Conservation (phyloP, 2,888 invertebrate species). For the Aphodius sticticus region DNA sequence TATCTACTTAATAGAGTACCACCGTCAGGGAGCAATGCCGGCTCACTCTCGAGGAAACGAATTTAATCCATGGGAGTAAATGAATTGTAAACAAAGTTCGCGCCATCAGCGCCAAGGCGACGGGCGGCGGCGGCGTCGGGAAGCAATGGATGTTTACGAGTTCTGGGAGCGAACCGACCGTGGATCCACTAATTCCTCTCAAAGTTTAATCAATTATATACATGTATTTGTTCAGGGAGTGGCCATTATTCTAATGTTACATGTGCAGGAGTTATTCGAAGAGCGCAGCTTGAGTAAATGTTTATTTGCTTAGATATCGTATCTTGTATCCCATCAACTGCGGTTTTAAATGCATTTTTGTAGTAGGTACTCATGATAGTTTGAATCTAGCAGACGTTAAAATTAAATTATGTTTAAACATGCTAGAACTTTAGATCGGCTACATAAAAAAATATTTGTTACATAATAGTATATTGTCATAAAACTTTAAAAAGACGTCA, state of each 20-base stretch:
- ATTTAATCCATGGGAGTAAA: conserved; percentile 44
- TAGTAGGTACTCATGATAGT: too few relatives aligned
- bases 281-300: neutral
- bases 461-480: too few relatives aligned
- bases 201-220: conserved; percentile 42
- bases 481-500: too few relatives aligned
- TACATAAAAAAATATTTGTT: too few relatives aligned
- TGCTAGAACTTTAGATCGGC: too few relatives aligned
- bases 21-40: neutral
- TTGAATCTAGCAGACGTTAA: too few relatives aligned
- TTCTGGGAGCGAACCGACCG: conserved; percentile 30
- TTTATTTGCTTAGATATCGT: neutral
- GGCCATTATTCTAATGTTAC: neutral
- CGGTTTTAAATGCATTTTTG: too few relatives aligned
- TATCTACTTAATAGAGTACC: conserved; percentile 4
- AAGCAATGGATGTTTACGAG: conserved; percentile 40
- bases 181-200: conserved; percentile 39
- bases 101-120: conserved; percentile 34
- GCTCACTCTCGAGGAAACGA: conserved; percentile 34
- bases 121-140: conserved; percentile 9
- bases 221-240: conserved; percentile 8
- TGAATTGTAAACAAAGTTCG: conserved; percentile 47
- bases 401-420: too few relatives aligned
- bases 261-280: neutral
- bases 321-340: too few relatives aligned